Evolutionary conservation across 2,797 vertebrate species (phyloP), one percentile per base, ranked within the genome.

Genomic region (Lagothrix lagotricha): DNA sequence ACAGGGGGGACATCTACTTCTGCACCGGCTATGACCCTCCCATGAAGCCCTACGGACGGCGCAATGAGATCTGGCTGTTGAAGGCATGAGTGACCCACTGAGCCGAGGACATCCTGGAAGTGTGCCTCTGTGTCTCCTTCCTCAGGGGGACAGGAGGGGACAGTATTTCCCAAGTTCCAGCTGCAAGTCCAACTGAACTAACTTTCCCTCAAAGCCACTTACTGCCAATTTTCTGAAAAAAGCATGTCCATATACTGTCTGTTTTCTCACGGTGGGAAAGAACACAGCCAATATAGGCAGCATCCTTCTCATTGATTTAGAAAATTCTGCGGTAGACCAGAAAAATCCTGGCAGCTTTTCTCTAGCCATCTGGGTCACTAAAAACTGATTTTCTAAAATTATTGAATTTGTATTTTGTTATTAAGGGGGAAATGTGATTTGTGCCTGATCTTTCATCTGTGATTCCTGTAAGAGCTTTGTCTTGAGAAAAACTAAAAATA

Each of bases 51-150:
- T 99, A 99, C 0, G 99, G 99, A 93, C 99, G 99, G 28, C 99
- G 99, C 89, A 99, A 99, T 4, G 99, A 99, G 98, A 98, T 99
- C 97, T 99, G 99, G 99, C 99, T 99, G 92, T 98, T 99, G 97
- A 99, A 99, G 15, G 98, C 99, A 57, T 99, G 98, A 99, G 86
- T 58, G 0, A 48, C 15, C 24, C 39, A 1, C 5, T 9, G 36
- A n/a, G 9, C 54, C 3, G 0, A 5, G 83, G 17, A 12, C 61
- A 39, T 48, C 12, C 28, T 1, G 10, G 92, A 57, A 11, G 20
- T 1, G 0, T 14, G 50, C 36, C 72, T 41, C 61, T 5, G 67
- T 82, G 48, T 26, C 88, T 82, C 7, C 54, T 11, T 36, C 33
- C 81, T 15, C 2, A 1, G 14, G 28, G 33, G 33, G 28, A 54